Evolutionary conservation across 2,113 vertebrate genomes (phyloP), one percentile per base, ranked within the genome.

Genomic region (Atractosteus spatula): DNA sequence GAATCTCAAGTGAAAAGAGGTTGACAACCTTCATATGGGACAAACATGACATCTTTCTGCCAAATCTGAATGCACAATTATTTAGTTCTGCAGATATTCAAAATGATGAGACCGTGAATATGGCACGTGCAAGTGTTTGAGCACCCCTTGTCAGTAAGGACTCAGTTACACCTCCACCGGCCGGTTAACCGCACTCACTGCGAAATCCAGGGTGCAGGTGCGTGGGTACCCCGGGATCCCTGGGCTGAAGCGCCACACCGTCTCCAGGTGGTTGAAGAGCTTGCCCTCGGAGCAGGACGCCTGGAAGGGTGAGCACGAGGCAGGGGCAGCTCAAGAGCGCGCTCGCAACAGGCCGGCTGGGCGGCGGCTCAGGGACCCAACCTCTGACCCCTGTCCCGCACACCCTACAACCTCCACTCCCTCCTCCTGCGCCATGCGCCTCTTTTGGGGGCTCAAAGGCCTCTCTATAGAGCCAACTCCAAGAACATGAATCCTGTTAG

Each of bases 261-360:
- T 98, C 87, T 98, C 96, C 86, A 98, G 77, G 83, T 98, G 95
- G 84, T 96, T 97, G 83, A 99, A 98, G 55, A 98, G 91, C 73
- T 83, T 97, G 11, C 95, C 97, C 0, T 99, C 96, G 0, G 96
- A 97, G 82, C 95, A 97, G 13, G 95, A 92, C 0, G 97, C 97
- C 97, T 99, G 79, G 41, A 69, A 1, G 29, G 65, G 65, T 17
- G 0, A 84, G 69, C 62, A 68, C 47, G 47, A 51, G 47, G 47
- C 47, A 51, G 47, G 47, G 47, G 47, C 47, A 10, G 47, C 47
- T 51, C 47, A 5, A 5, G 10, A 10, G 3, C 47, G 5, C 5
- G 47, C 5, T 51, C 47, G 10, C 47, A 3, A 51, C 47, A 51
- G 29, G 29, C 47, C 47, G 3, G 5, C 10, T 7, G 10, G 47